These are phyloP conservation scores for Artibeus jamaicensis DNA, from an alignment of 2,797 vertebrate species.

Conservation along the genomic window DNA sequence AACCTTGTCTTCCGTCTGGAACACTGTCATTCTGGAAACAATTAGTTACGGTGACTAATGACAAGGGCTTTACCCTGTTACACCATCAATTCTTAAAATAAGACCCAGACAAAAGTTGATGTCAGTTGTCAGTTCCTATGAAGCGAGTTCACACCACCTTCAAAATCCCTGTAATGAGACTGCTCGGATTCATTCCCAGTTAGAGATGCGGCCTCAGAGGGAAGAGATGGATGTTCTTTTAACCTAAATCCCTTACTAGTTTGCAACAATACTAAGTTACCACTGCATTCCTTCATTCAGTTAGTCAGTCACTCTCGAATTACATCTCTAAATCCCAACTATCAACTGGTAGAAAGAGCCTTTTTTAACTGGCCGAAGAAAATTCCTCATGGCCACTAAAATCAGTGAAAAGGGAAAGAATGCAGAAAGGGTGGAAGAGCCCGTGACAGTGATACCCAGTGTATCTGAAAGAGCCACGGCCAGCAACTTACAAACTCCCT, in stretches of 20 bases:
- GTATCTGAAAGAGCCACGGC: neutral
- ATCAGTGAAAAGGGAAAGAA: constrained; percentile 43
- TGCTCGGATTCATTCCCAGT: neutral
- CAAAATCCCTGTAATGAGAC: neutral
- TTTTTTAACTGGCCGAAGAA: neutral
- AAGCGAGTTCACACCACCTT: neutral
- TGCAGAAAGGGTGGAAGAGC: neutral
- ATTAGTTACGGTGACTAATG: neutral
- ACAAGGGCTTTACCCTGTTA: neutral
- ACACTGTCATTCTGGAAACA: neutral
- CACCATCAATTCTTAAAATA: neutral
- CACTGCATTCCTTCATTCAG: neutral
- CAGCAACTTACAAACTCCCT: constrained; percentile 20
- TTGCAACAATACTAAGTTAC: neutral
- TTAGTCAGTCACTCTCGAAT: neutral
- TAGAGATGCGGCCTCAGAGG: neutral
- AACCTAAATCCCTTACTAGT: neutral
- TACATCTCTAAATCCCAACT: neutral
- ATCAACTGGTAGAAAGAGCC: neutral
- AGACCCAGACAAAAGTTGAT: neutral
- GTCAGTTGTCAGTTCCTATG: neutral
- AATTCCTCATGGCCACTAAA: neutral
- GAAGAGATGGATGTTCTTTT: neutral
- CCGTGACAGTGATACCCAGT: neutral
- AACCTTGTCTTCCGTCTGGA: neutral